Evolutionary conservation across 1,140 invertebrate genomes (phyloP), one percentile per base, ranked within the genome.

Genomic region (Drosophila nannoptera): DNA sequence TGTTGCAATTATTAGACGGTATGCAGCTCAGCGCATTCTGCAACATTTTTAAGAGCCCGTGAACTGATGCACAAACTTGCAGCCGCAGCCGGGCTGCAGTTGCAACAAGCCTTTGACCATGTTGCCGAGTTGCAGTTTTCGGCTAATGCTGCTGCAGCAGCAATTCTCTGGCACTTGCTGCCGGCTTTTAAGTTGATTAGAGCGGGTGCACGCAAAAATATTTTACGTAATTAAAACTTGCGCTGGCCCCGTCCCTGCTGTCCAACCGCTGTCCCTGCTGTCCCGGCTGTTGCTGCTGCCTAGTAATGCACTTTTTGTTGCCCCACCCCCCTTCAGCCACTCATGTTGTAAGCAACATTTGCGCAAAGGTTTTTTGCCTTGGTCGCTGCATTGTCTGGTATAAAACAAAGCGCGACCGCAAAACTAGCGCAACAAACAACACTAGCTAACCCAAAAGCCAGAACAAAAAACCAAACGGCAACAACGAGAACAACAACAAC

Each of bases 191-290:
- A 84, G 69, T 84, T 84, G 81, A 86, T 84, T 84, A 84, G 81
- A 80, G 76, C 59, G 56, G 61, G 63, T 48, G 61, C 71, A 76
- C 59, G 81, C 80, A 71, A 76, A 84, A 84, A 86, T 84, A 84
- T 84, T 84, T 84, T 86, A 84, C 80, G 80, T 84, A 84, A 84
- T 84, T 84, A 84, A 84, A 84, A 84, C 81, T 80, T 84, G 81
- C 22, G 63, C 65, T 80, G 65, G 2, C 50, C 73, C 58, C 65
- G 78, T 71, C 56, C 61, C 54, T 77, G 60, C 59, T 22, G 7
- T 55, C n/a, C n/a, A n/a, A n/a, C n/a, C 22, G 1, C 22, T 22
- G 1, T 22, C 3, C 1, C 22, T 22, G 63, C 69, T 80, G 65
- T 3, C 46, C 69, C 58, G 65, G 78, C 68, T 52, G 65, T 49